Conservation (phyloP, 2,797 vertebrate species). For the Hafferia zeledoni region DNA sequence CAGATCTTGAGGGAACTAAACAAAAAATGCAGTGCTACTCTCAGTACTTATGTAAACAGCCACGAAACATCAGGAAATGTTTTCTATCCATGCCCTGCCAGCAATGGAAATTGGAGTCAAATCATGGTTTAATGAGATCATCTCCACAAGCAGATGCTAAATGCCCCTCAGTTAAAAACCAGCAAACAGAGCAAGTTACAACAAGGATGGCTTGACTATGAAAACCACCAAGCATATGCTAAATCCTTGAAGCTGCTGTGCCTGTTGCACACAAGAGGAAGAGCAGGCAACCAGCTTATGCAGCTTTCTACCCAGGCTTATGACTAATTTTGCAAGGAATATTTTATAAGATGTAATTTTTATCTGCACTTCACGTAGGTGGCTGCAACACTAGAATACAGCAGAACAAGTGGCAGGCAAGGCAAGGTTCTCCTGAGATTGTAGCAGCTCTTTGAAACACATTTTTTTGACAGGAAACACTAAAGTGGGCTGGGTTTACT, state of each 20-base stretch:
- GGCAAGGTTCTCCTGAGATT: not conserved
- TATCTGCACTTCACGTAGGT: fast-evolving
- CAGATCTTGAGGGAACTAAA: not conserved
- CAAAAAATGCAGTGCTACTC: not conserved
- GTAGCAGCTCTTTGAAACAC: not conserved
- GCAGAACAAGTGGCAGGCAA: not conserved
- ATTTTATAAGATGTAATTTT: not conserved
- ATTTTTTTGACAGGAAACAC: not conserved
- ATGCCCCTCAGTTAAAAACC: not conserved
- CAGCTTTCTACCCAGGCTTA: not conserved
- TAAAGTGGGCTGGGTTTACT: not conserved
- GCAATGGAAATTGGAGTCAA: not conserved
- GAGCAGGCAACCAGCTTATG: not conserved
- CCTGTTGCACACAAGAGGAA: not conserved
- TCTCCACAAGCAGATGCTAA: not conserved
- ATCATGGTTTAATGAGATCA: not conserved
- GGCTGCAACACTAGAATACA: not conserved
- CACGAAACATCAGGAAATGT: not conserved
- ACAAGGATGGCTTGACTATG: not conserved
- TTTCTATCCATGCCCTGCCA: not conserved
- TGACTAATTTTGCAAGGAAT: not conserved
- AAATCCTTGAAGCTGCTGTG: not conserved
- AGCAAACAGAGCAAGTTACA: not conserved
- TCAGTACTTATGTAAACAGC: not conserved
- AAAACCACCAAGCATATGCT: not conserved